Evolutionary conservation across 2,113 vertebrate genomes (phyloP).

Genomic region (Entelurus aequoreus): DNA sequence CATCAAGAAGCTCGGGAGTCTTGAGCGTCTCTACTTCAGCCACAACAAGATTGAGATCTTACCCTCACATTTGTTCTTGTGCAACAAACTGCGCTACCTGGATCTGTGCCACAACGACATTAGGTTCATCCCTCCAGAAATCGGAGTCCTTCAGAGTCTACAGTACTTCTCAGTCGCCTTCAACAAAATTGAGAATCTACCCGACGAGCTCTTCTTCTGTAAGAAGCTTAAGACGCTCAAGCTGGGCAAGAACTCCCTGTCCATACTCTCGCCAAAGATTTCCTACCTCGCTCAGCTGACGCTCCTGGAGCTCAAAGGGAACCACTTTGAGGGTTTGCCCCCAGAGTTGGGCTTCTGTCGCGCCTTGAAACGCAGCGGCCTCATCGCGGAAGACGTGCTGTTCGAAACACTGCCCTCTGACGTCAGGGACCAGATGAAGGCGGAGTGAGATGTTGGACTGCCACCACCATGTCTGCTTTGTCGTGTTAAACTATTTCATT

Average conservation of each 20-base stretch:
- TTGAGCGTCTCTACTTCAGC: slow-evolving; percentile 91
- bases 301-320: slow-evolving; percentile 90
- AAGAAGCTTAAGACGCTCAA: slow-evolving; percentile 96
- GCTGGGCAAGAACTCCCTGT: slow-evolving; percentile 90
- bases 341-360: slow-evolving; percentile 85
- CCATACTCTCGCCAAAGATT: slow-evolving; percentile 91
- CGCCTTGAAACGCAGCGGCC: slow-evolving; percentile 81
- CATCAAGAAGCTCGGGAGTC: slow-evolving; percentile 91
- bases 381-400: slow-evolving; percentile 86
- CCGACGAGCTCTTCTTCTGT: slow-evolving; percentile 97
- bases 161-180: slow-evolving; percentile 92
- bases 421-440: slow-evolving; percentile 91
- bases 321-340: slow-evolving; percentile 92
- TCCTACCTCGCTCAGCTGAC: slow-evolving; percentile 83
- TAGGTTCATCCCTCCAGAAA: slow-evolving; percentile 93
- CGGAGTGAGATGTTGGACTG: slow-evolving; percentile 75
- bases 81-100: slow-evolving; percentile 93
- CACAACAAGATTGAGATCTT: slow-evolving; percentile 97
- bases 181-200: slow-evolving; percentile 95
- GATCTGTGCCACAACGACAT: slow-evolving; percentile 95
- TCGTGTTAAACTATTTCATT: slow-evolving; percentile 35
- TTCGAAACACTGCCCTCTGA: slow-evolving; percentile 96
- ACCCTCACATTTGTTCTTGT: slow-evolving; percentile 94
- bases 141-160: slow-evolving; percentile 95
- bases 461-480: slow-evolving; percentile 67